Conservation (phyloP, 1,140 invertebrate species). For the Muscidifurax raptorellus region DNA sequence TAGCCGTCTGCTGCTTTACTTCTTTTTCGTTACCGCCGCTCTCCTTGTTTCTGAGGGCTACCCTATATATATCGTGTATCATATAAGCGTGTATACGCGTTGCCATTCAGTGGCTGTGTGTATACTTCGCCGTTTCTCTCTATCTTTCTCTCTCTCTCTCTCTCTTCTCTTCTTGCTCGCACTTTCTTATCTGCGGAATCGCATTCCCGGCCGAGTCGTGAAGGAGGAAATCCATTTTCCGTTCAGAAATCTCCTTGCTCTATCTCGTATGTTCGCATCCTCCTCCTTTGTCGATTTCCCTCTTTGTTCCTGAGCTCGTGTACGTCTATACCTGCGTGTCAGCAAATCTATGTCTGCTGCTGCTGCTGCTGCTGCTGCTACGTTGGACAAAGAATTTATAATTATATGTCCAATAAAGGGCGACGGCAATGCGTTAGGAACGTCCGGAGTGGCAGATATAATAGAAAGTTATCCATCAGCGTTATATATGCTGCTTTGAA, state of each 20-base stretch:
- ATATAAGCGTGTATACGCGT: not conserved
- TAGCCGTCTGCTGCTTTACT: not conserved
- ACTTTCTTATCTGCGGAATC: not conserved
- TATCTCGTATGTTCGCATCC: not conserved
- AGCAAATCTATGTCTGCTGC: not conserved
- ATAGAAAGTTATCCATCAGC: too few relatives aligned
- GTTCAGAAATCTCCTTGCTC: not conserved
- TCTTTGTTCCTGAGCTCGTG: not conserved
- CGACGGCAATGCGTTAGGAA: not conserved
- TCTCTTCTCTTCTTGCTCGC: not conserved
- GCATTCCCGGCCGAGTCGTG: not conserved
- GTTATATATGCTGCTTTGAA: too few relatives aligned
- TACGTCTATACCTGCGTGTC: not conserved
- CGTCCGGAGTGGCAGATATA: too few relatives aligned
- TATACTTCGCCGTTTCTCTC: not conserved
- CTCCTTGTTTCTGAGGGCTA: too few relatives aligned
- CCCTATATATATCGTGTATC: not conserved
- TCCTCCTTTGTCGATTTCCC: slow-evolving; percentile 1
- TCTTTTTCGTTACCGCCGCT: not conserved
- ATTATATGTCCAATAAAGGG: not conserved
- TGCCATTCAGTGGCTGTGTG: not conserved
- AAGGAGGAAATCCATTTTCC: slow-evolving; percentile 37
- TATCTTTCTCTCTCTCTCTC: not conserved
- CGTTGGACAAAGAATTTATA: not conserved
- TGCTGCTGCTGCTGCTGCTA: not conserved